A percentile compares a stretch with the other conserved stretches of the same genome.
Evolutionary conservation across 53 echinoderm and acorn worm species (phyloP).

Genomic region (Echinarachnius parma): DNA sequence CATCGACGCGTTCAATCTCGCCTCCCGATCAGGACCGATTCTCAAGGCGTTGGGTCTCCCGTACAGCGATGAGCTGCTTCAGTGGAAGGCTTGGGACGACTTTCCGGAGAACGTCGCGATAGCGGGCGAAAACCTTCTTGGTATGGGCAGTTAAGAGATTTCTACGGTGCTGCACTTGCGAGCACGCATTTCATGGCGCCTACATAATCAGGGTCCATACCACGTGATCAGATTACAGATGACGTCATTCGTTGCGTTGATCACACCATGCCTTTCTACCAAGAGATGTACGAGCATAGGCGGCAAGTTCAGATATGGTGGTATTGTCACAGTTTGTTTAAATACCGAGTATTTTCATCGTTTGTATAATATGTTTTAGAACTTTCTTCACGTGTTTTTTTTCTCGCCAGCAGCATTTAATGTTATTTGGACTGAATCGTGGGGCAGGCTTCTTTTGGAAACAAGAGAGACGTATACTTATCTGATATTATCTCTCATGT

Average conservation of each 20-base stretch:
- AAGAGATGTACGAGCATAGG: constrained; percentile 11
- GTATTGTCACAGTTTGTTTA: no score
- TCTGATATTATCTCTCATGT: no score
- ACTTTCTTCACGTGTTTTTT: no score
- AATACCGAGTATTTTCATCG: no score
- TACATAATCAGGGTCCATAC: not conserved
- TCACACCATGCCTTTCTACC: not conserved
- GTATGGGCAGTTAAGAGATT: not conserved
- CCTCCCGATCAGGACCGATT: not conserved
- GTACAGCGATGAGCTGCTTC: constrained; percentile 4
- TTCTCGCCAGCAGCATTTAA: no score
- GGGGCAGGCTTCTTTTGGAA: no score
- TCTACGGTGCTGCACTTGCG: constrained; percentile 2
- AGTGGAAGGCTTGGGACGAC: constrained; percentile 8
- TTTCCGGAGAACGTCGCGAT: not conserved
- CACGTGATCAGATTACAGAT: not conserved
- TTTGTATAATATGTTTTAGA: no score
- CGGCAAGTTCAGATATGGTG: no score
- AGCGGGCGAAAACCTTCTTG: constrained; percentile 7
- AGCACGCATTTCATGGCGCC: constrained; percentile 17
- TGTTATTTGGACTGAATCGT: no score
- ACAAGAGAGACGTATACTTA: no score
- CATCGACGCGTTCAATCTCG: not conserved
- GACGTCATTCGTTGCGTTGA: constrained; percentile 18
- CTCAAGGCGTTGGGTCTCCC: constrained; percentile 7